A percentile compares a stretch with the other conserved stretches of the same genome.
Evolutionary conservation across 2,888 invertebrate species (phyloP).

Genomic region (Lumbricus terrestris): DNA sequence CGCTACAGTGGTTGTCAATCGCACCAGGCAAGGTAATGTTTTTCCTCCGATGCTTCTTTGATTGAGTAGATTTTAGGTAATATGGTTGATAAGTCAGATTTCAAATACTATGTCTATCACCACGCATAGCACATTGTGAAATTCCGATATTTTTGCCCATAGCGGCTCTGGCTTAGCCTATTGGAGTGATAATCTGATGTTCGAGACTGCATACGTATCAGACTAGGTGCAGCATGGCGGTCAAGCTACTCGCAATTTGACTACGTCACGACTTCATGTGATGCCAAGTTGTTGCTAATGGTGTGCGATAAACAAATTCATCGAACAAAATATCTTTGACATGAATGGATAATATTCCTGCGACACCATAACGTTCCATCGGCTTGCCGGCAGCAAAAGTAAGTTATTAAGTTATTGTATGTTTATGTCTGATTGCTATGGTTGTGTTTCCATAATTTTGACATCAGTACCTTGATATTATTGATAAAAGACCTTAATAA

Average conservation of each 20-base stretch:
- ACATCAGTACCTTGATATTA: background rate
- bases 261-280: background rate
- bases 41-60: background rate
- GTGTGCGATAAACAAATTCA: background rate
- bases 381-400: background rate
- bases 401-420: background rate
- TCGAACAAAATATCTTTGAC: background rate
- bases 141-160: background rate
- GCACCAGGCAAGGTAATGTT: background rate
- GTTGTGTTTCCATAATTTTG: background rate
- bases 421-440: background rate
- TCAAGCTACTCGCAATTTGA: background rate
- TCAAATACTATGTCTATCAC: background rate
- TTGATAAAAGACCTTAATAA: background rate
- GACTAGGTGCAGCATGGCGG: background rate
- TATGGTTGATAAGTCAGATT: background rate
- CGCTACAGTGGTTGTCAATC: background rate
- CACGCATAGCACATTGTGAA: background rate
- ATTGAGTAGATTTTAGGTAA: background rate
- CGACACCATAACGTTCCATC: background rate
- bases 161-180: no score
- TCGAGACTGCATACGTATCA: no score
- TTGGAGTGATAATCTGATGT: no score
- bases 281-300: constrained; percentile 3
- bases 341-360: background rate